Conservation (phyloP, 2,888 invertebrate genomes). For the Dolichomitus sp. region DNA sequence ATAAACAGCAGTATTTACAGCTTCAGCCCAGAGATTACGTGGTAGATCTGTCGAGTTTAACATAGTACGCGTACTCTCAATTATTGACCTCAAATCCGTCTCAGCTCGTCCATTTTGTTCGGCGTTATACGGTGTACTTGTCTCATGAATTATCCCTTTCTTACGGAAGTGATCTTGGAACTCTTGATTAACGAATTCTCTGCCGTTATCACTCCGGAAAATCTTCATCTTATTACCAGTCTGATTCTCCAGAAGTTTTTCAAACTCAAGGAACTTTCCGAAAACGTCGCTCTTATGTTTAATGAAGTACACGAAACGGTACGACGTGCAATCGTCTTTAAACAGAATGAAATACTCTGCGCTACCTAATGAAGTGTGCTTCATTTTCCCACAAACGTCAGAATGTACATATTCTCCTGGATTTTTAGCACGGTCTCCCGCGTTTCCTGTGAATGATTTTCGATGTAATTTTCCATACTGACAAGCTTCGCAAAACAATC, state of each 20-base stretch:
- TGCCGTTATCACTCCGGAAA: conserved; percentile 46
- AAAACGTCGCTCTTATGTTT: conserved; percentile 36
- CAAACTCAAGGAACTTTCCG: conserved; percentile 19
- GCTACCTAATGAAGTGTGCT: conserved; percentile 15
- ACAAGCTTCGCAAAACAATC: conserved; percentile 42
- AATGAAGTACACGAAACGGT: conserved; percentile 20
- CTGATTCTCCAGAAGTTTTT: conserved; percentile 13
- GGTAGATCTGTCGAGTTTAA: conserved; percentile 53
- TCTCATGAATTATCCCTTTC: conserved; percentile 62
- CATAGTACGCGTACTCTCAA: conserved; percentile 68
- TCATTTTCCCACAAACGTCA: conserved; percentile 34
- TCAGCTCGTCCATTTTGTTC: conserved; percentile 69
- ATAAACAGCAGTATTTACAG: conserved; percentile 21
- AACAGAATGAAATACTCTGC: conserved; percentile 40
- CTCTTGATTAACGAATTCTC: conserved; percentile 29
- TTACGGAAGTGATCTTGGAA: conserved; percentile 16
- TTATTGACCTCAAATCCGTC: conserved; percentile 67
- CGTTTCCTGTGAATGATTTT: conserved; percentile 23
- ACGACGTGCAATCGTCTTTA: conserved; percentile 39
- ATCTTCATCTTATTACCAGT: conserved; percentile 39
- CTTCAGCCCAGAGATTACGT: conserved; percentile 37
- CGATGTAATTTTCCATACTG: conserved; percentile 35
- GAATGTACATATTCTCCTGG: conserved; percentile 32
- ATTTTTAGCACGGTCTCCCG: conserved; percentile 34
- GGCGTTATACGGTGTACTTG: conserved; percentile 65